Percentiles rank a stretch among this genome's conserved stretches.
Evolutionary conservation across 2,113 vertebrate genomes (phyloP).

Genomic region (Lepus europaeus): DNA sequence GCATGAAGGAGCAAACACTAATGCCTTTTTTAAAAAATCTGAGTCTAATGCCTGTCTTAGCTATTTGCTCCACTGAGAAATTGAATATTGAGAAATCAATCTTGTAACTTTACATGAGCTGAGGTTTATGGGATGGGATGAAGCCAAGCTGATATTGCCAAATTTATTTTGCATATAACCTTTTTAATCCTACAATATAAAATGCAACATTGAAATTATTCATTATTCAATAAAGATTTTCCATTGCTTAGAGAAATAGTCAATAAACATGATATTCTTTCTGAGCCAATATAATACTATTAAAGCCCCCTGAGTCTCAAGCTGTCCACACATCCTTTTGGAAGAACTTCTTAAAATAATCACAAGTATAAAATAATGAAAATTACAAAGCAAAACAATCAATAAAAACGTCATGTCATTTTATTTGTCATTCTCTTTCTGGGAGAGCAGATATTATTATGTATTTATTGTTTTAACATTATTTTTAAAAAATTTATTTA

Average conservation of each 20-base stretch:
- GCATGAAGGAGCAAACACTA: conserved; percentile 25
- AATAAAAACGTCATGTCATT: conserved; percentile 10
- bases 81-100: conserved; percentile 71
- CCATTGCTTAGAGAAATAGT: conserved; percentile 63
- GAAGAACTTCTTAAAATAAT: conserved; percentile 58
- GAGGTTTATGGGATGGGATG: conserved; percentile 56
- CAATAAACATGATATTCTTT: conserved; percentile 67
- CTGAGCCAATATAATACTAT: conserved; percentile 3
- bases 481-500: too few species aligned
- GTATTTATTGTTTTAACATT: too few species aligned
- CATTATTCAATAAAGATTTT: conserved; percentile 57
- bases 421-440: background rate
- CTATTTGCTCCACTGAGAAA: conserved; percentile 68
- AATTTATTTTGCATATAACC: conserved; percentile 70
- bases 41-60: conserved; percentile 50
- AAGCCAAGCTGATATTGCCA: conserved; percentile 61
- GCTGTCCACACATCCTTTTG: background rate
- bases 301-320: background rate
- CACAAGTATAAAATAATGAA: conserved; percentile 20
- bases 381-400: conserved; percentile 34
- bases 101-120: background rate
- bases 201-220: conserved; percentile 62
- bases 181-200: conserved; percentile 68
- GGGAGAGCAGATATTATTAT: too few species aligned
- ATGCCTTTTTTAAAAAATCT: conserved; percentile 31